phyloP scores from a whole-genome alignment of 2,888 invertebrate species.

The Euphydryas editha region DNA sequence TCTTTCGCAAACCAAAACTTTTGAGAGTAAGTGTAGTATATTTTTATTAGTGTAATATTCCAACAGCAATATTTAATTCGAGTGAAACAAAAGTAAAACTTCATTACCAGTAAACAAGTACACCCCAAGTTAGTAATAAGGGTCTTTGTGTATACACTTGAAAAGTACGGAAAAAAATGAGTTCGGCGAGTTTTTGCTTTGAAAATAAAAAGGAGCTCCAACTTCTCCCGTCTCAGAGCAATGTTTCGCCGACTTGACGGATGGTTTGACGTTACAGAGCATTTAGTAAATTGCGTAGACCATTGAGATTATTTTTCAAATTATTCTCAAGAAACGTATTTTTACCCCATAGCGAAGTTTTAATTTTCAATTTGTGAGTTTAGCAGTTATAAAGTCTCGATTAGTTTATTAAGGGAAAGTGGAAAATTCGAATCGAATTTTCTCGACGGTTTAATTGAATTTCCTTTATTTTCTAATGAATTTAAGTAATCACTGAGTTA shows the following conservation, averaged over 20 bases:
- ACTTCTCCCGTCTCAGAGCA: slow-evolving; percentile 6
- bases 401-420: background rate
- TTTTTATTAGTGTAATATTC: no score
- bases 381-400: background rate
- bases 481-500: background rate
- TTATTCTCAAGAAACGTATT: slow-evolving; percentile 12
- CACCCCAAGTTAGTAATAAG: background rate
- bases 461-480: slow-evolving; percentile 4
- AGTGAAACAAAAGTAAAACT: background rate
- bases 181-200: background rate
- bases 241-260: slow-evolving; percentile 16
- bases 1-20: no score
- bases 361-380: slow-evolving; percentile 8
- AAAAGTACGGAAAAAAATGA: background rate
- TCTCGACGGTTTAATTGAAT: background rate
- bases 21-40: no score
- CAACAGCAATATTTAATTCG: background rate
- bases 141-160: background rate
- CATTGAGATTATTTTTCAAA: slow-evolving; percentile 3
- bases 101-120: background rate
- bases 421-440: background rate
- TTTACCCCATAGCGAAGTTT: slow-evolving; percentile 1
- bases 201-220: background rate
- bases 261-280: slow-evolving; percentile 23
- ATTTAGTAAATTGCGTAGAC: slow-evolving; percentile 22